These are phyloP conservation scores for Drosophila maculinotata DNA, from an alignment of 2,888 invertebrate species.

Conservation along the genomic window DNA sequence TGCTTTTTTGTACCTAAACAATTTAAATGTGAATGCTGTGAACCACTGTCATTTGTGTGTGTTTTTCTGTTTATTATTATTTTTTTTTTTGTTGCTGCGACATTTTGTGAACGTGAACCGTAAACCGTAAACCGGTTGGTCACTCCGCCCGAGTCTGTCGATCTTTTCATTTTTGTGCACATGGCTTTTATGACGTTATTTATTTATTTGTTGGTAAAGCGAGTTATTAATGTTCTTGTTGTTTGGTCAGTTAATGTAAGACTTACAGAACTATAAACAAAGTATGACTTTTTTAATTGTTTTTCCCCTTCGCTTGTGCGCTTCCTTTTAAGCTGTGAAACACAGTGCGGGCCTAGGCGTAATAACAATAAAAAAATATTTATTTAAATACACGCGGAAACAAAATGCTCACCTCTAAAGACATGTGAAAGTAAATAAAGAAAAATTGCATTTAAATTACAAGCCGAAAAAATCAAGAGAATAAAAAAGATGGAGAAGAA, in stretches of 20 bases:
- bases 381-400: slow-evolving; percentile 39
- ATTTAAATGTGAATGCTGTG: slow-evolving; percentile 32
- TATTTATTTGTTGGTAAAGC: slow-evolving; percentile 34
- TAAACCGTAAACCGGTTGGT: slow-evolving; percentile 55
- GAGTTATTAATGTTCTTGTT: slow-evolving; percentile 39
- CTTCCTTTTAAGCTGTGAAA: slow-evolving; percentile 14
- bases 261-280: slow-evolving; percentile 19
- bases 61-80: slow-evolving; percentile 22
- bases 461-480: slow-evolving; percentile 10
- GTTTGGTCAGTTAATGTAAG: slow-evolving; percentile 26
- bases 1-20: slow-evolving; percentile 12
- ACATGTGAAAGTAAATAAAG: slow-evolving; percentile 34
- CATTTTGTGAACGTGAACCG: slow-evolving; percentile 60
- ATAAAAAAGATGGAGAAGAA: slow-evolving; percentile 30
- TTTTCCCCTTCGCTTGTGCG: not conserved
- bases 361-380: slow-evolving; percentile 26
- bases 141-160: slow-evolving; percentile 13
- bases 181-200: slow-evolving; percentile 52
- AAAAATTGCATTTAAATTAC: slow-evolving; percentile 32
- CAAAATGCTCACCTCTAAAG: slow-evolving; percentile 21
- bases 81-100: slow-evolving; percentile 47
- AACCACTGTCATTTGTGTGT: slow-evolving; percentile 67
- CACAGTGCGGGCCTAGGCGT: slow-evolving; percentile 36
- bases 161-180: slow-evolving; percentile 36
- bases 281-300: slow-evolving; percentile 9